A percentile compares a stretch with the other conserved stretches of the same genome.
phyloP scores from a whole-genome alignment of 2,113 vertebrate species.

The Atherinomorus stipes region DNA sequence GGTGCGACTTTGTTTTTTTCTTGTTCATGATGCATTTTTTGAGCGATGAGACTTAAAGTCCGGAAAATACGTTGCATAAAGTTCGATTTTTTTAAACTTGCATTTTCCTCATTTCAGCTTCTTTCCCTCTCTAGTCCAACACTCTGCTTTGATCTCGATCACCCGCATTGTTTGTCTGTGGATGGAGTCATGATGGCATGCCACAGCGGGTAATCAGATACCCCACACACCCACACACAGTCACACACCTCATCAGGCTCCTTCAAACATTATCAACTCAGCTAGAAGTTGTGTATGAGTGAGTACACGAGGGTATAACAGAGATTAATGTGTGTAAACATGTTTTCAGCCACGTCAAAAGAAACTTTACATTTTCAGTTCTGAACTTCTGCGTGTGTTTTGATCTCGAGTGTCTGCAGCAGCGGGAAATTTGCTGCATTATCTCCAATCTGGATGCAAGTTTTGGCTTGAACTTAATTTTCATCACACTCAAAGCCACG shows the following conservation, averaged over 20 bases:
- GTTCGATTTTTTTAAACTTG: not conserved
- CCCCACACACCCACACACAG: constrained; percentile 38
- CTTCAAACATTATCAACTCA: constrained; percentile 53
- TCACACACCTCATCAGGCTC: constrained; percentile 50
- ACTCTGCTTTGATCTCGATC: constrained; percentile 55
- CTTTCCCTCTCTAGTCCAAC: constrained; percentile 1
- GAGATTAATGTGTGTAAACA: constrained; percentile 1
- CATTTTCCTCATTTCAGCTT: constrained; percentile 1
- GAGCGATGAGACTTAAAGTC: no score
- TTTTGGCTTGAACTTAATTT: not conserved
- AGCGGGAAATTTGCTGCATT: not conserved
- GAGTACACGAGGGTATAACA: constrained; percentile 1
- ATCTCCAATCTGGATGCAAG: not conserved
- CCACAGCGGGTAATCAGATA: constrained; percentile 68
- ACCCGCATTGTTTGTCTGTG: constrained; percentile 64
- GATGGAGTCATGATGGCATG: constrained; percentile 54
- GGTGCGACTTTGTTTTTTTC: no score
- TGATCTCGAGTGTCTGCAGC: not conserved
- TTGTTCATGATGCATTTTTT: no score
- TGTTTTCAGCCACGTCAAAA: not conserved
- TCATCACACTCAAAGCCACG: not conserved
- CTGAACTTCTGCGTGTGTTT: not conserved
- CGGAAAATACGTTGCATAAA: not conserved
- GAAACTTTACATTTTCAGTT: not conserved
- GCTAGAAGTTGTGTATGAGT: not conserved